Conservation (phyloP, 1,140 invertebrate species). For the Magallana ariakensis region DNA sequence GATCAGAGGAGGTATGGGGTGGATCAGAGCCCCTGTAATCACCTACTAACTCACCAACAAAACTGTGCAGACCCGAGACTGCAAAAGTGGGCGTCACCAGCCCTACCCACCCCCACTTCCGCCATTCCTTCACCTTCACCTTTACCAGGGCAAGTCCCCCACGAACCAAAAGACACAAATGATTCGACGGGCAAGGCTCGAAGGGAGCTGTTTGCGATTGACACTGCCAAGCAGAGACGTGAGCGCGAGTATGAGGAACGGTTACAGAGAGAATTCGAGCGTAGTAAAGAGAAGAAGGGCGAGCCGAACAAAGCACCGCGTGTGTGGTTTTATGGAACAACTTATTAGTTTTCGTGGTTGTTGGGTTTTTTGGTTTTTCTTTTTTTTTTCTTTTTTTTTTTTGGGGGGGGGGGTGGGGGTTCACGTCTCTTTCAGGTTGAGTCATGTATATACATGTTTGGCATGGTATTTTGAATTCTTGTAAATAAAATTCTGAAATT, state of each 20-base stretch:
- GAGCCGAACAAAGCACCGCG: no score
- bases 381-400: no score
- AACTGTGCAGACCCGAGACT: not conserved
- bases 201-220: not conserved
- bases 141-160: not conserved
- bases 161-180: no score
- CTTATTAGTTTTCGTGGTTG: no score
- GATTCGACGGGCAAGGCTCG: not conserved
- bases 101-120: not conserved
- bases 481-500: no score
- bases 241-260: slow-evolving; percentile 1
- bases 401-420: no score
- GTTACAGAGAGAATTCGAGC: not conserved
- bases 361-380: no score
- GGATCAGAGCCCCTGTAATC: not conserved
- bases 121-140: not conserved
- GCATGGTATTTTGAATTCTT: no score
- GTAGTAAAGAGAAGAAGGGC: not conserved
- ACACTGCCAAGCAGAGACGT: not conserved
- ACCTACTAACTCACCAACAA: not conserved
- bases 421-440: no score
- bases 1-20: not conserved
- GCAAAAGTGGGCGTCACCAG: not conserved
- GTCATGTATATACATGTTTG: no score
- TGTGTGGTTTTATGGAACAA: no score